Base-by-base conservation (phyloP, 2,113 vertebrate species). In the Eira barbara region DNA sequence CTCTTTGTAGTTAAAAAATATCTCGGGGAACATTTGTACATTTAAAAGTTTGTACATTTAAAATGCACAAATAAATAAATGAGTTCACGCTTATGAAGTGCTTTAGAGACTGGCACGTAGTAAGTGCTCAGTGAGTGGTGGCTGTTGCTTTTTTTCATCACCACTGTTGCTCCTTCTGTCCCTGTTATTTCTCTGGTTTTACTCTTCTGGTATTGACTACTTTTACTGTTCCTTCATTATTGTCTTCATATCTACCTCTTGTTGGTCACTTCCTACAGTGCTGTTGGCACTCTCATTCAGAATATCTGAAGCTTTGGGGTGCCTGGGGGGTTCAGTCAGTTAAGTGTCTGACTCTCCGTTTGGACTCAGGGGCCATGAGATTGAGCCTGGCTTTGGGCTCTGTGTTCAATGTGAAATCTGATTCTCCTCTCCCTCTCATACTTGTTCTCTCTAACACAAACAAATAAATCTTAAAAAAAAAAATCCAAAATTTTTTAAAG, bases 1-100 rank as follows among this genome's bases (percentile, higher is more conserved):
- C 92, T 73, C 36, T 95, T 92, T 71, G 47, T 89, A 74, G 47
- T 63, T 93, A 95, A 81, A 81, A 92, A 81, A 59, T n/a, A 69
- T 23, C 15, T 7, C 7, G 12, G 63, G 47, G 45, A 27, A 27
- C 47, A 74, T 83, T 89, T 69, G 45, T 78, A 47, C 23, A 63
- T 63, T 86, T 39, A 42, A 61, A 80, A 71, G 49, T 71, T 34
- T 86, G 21, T 73, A 57, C 9, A 34, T 85, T 92, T 76, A 80
- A 82, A 83, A 90, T 17, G n/a, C 87, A 36, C 12, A 85, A 29
- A 69, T 79, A 29, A 61, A 36, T 78, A 57, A 55, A n/a, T 81
- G 55, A 49, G 9, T 78, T 12, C 39, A n/a, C 63, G 13, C 27
- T 11, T 31, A 7, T 18, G 23, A 84, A 73, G 11, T 21, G 4